Base-by-base conservation (phyloP, 1,140 invertebrate genomes). In the Mylabris phalerata region DNA sequence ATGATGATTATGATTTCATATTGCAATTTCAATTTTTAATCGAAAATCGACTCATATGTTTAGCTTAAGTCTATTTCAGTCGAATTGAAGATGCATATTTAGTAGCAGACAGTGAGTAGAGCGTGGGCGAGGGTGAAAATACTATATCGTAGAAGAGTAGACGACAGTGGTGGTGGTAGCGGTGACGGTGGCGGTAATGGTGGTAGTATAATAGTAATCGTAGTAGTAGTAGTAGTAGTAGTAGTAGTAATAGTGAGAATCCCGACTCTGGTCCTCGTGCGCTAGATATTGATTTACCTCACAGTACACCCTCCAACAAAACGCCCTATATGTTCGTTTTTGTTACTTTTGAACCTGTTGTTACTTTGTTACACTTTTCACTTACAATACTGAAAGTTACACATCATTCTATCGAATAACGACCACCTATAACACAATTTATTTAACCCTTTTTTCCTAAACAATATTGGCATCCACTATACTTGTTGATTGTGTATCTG, bases 311-410 rank as follows among this genome's bases (percentile, higher is more conserved):
- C 51, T 54, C 45, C 51, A 46, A 42, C 51, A 54, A 54, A 54
- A 32, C 42, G 51, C 46, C 51, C 51, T 54, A 54, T 46, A 54
- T 54, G 46, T 54, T 45, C 51, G 51, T 54, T 54, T 54, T 46
- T 54, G 51, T 45, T 54, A 54, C 51, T 54, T 54, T 54, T 54
- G 51, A 54, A 54, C 51, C 51, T 54, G 51, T 42, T 54, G 51
- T 54, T 54, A 54, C 51, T 54, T 54, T 54, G 51, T 54, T 46
- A 54, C 51, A 54, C 41, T 54, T 54, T 54, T 54, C 44, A 38
- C 42, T 54, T 54, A 54, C 45, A 54, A 54, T 46, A 45, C 46
- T 54, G 46, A 54, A 54, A 54, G 51, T 54, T 54, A 54, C 51
- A 54, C 42, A 32, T 32, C 32, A 32, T 32, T 32, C 32, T 32